These are phyloP conservation scores for Gallinago media DNA, from an alignment of 2,113 vertebrate genomes.

Conservation along the genomic window DNA sequence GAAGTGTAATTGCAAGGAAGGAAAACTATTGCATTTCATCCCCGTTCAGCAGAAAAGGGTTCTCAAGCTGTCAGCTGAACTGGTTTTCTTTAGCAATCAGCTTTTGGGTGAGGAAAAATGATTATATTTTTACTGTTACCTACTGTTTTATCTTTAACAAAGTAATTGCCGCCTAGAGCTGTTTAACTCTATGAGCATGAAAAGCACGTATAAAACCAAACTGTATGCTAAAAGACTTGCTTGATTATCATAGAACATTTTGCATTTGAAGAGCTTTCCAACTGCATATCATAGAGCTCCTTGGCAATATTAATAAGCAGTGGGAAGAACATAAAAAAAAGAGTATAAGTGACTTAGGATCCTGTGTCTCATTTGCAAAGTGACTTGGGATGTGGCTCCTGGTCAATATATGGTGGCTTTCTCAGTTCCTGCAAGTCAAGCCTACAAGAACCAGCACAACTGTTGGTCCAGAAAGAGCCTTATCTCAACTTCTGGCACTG, in stretches of 20 bases:
- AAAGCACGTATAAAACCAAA: neutral
- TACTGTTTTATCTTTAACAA: slow-evolving; percentile 33
- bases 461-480: neutral
- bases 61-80: neutral
- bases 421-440: neutral
- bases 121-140: slow-evolving; percentile 28
- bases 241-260: neutral
- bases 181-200: neutral
- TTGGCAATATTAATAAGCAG: neutral
- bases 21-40: neutral
- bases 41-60: neutral
- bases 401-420: neutral
- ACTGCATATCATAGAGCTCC: neutral
- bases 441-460: neutral
- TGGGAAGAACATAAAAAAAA: neutral
- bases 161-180: slow-evolving; percentile 31
- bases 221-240: neutral
- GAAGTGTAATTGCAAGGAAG: neutral
- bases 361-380: neutral
- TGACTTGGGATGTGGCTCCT: neutral
- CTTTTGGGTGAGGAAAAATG: slow-evolving; percentile 11
- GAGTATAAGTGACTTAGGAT: neutral
- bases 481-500: neutral
- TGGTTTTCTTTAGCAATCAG: neutral
- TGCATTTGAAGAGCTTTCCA: slow-evolving; percentile 1